Percentiles rank a stretch among this genome's conserved stretches.
Conservation (phyloP, 2,888 invertebrate species). For the Hyposoter dolosus region DNA sequence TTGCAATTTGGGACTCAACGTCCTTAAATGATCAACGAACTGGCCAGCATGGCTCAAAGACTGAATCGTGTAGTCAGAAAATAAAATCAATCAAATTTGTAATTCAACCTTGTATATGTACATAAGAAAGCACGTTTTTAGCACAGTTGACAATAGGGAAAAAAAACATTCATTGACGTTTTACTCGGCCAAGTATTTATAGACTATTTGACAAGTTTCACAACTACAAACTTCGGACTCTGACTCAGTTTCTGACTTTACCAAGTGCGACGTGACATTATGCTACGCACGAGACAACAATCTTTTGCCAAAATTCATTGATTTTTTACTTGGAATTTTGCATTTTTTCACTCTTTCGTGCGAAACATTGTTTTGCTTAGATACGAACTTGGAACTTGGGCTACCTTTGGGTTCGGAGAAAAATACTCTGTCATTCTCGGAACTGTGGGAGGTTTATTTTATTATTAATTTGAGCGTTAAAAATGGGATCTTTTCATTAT, state of each 20-base stretch:
- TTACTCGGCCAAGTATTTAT: neutral
- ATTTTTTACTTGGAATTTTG: neutral
- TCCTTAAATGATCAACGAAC: neutral
- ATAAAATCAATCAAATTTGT: neutral
- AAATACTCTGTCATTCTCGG: neutral
- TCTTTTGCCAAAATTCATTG: neutral
- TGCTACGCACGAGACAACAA: neutral
- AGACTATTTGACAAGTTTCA: slow-evolving; percentile 1
- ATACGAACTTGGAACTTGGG: neutral
- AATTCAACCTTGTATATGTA: neutral
- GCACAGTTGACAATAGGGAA: neutral
- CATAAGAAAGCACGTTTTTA: neutral
- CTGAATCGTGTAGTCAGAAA: neutral
- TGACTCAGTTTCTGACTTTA: neutral
- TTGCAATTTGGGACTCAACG: too few relatives aligned
- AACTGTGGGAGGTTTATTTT: neutral
- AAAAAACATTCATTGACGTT: neutral
- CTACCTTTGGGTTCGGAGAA: neutral
- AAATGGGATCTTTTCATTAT: neutral
- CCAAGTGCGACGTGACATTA: neutral
- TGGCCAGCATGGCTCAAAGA: neutral
- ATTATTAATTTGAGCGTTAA: neutral
- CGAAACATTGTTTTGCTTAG: neutral
- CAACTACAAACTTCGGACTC: neutral
- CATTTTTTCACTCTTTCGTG: neutral